Evolutionary conservation across 2,113 vertebrate genomes (phyloP).

Genomic region (Melanotaenia duboulayi): DNA sequence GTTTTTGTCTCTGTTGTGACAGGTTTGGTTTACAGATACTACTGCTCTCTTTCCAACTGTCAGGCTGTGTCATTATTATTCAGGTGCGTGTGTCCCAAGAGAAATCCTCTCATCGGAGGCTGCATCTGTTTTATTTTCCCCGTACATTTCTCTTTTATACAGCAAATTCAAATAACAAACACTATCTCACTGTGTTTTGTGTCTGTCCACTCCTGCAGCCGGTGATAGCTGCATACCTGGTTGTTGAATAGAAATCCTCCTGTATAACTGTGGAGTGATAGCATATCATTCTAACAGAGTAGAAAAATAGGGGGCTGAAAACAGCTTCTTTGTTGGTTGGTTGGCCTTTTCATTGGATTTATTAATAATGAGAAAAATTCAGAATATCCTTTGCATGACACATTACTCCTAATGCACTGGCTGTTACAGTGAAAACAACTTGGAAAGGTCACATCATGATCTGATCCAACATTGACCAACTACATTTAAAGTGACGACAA

Average conservation of each 20-base stretch:
- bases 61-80: slow-evolving; percentile 60
- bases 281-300: background rate
- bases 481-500: too few relatives aligned
- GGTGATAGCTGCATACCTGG: slow-evolving; percentile 36
- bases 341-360: background rate
- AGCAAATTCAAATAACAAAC: slow-evolving; percentile 48
- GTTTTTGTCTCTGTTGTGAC: slow-evolving; percentile 54
- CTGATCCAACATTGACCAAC: too few relatives aligned
- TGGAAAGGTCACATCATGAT: too few relatives aligned
- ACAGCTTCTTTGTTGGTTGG: too few relatives aligned
- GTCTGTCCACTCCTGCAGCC: slow-evolving; percentile 34
- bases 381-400: background rate
- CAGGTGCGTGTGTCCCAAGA: slow-evolving; percentile 51
- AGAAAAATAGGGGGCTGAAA: background rate
- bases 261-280: slow-evolving; percentile 3
- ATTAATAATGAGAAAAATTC: background rate
- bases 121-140: slow-evolving; percentile 42
- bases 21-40: slow-evolving; percentile 49
- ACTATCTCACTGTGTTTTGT: slow-evolving; percentile 35
- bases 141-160: slow-evolving; percentile 41
- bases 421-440: too few relatives aligned
- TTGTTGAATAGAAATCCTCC: slow-evolving; percentile 29
- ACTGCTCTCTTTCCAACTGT: slow-evolving; percentile 50
- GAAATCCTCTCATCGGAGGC: slow-evolving; percentile 50
- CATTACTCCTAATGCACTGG: too few relatives aligned